Base-by-base conservation (phyloP, 2,797 vertebrate genomes). In the Mormyrus hasselquistii region DNA sequence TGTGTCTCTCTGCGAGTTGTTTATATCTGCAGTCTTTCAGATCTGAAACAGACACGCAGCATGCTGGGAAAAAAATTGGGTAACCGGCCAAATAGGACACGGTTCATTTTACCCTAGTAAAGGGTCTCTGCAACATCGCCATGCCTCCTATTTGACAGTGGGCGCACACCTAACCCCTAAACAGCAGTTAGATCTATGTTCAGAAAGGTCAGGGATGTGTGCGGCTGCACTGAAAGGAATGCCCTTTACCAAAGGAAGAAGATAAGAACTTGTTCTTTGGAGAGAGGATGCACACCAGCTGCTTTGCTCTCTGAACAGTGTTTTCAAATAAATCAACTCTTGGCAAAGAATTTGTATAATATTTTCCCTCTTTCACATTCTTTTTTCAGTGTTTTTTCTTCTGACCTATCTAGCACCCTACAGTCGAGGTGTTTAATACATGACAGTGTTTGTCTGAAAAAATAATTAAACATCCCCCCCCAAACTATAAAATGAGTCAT, bases 251-350 rank as follows among this genome's bases (percentile, higher is more conserved):
- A 47, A 82, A 82, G 76, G 76, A 47, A 44, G 19, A 82, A n/a
- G 76, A 82, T 41, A 82, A 82, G 41, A n/a, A n/a, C 41, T 47
- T 19, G 41, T 82, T 41, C 76, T 82, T 41, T 47, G 41, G 76
- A 44, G 41, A 47, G 76, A 14, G 38, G 38, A 47, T 47, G 2
- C 19, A 9, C 7, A 19, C 2, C 76, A 47, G 29, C 29, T 12
- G 10, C 65, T 14, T 38, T 16, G 65, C 29, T 73, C 65, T 38
- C 76, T 47, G 34, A 82, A 47, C 76, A n/a, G 19, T 44, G 38
- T 47, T 82, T 82, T n/a, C 76, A 82, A 44, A 82, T 82, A 82
- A 82, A 82, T 82, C 76, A 82, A 19, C 76, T 47, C 73, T 47
- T 44, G 73, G 73, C 73, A n/a, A 79, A 79, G 73, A 7, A 19